Evolutionary conservation across 2,113 vertebrate species (phyloP).

Genomic region (Amblyopsis rosae): DNA sequence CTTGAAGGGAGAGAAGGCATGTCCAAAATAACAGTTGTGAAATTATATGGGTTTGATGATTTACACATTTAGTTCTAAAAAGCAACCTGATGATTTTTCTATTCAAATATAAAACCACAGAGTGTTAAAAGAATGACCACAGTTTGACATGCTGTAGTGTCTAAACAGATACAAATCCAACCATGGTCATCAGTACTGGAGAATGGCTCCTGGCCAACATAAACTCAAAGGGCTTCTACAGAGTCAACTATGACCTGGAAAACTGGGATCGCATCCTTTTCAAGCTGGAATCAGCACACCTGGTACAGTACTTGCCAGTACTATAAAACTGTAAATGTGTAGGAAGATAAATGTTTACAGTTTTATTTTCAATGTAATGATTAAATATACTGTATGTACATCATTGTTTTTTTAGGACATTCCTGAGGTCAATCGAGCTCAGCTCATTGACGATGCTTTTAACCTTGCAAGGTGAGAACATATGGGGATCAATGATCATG

Average conservation of each 20-base stretch:
- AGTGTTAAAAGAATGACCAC: too few species aligned
- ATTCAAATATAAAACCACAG: too few species aligned
- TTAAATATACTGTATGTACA: background rate
- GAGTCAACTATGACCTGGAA: conserved; percentile 87
- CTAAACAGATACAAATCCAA: conserved; percentile 33
- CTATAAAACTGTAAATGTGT: background rate
- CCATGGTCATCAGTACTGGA: conserved; percentile 26
- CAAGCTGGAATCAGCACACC: conserved; percentile 57
- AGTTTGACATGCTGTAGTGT: too few species aligned
- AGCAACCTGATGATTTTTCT: too few species aligned
- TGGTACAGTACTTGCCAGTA: conserved; percentile 55
- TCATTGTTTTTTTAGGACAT: conserved; percentile 69
- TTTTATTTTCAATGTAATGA: too few species aligned
- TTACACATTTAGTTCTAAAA: too few species aligned
- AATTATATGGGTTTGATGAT: too few species aligned
- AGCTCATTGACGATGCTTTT: conserved; percentile 89
- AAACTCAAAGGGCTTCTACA: conserved; percentile 85
- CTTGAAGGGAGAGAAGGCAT: too few species aligned
- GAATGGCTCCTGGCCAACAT: conserved; percentile 88
- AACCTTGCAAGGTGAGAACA: conserved; percentile 85
- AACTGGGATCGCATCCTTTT: conserved; percentile 87
- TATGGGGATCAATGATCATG: too few species aligned
- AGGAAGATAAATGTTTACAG: background rate
- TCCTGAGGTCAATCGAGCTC: conserved; percentile 87
- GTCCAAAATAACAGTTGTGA: too few species aligned